A percentile compares a stretch with the other conserved stretches of the same genome.
Evolutionary conservation across 2,797 vertebrate genomes (phyloP).

Genomic region (Carduelis carduelis): DNA sequence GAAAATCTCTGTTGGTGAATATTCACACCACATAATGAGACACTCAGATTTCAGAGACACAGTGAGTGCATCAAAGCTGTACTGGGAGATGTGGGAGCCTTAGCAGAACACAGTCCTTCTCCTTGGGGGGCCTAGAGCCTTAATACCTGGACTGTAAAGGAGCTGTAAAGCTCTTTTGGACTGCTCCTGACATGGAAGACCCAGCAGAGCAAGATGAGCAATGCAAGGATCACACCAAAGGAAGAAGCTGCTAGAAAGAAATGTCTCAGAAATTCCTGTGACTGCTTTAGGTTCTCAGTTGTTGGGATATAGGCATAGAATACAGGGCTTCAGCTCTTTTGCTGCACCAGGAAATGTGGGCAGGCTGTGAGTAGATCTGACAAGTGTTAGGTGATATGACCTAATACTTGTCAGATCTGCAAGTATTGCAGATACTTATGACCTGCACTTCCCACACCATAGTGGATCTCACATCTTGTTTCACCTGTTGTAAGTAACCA

Average conservation of each 20-base stretch:
- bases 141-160: not conserved
- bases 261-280: not conserved
- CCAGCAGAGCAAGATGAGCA: not conserved
- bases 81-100: not conserved
- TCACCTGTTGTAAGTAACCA: not conserved
- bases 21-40: rapidly evolving
- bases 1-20: not conserved
- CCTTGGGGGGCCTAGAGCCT: rapidly evolving
- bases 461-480: not conserved
- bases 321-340: not conserved
- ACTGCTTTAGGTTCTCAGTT: not conserved
- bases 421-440: too few species aligned
- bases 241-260: not conserved
- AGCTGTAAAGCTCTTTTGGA: not conserved
- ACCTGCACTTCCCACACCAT: not conserved
- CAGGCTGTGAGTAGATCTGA: not conserved
- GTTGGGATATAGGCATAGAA: not conserved
- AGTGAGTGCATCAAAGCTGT: rapidly evolving
- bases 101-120: not conserved
- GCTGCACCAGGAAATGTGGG: not conserved
- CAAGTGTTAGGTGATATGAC: not conserved
- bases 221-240: not conserved
- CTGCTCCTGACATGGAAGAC: not conserved
- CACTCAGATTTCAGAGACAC: not conserved
- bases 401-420: too few species aligned